phyloP scores from a whole-genome alignment of 2,888 invertebrate species.

The Hetaerina titia region DNA sequence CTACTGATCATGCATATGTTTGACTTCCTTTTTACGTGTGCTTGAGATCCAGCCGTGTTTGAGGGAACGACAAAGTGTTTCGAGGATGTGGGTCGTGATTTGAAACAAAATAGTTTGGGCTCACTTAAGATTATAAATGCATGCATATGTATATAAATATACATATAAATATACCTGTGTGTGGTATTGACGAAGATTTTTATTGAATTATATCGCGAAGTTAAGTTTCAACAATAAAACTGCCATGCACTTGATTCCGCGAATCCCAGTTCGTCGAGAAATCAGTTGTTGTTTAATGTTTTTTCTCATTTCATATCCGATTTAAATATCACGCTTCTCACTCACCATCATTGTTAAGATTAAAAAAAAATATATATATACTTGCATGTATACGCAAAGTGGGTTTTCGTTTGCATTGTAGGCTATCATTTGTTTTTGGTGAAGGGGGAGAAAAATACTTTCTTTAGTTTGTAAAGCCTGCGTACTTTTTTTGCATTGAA shows the following conservation, averaged over 20 bases:
- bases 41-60: conserved; percentile 4
- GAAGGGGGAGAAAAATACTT: conserved; percentile 58
- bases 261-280: not conserved
- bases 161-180: not conserved
- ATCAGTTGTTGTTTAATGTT: conserved; percentile 35
- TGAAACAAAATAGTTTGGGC: not conserved
- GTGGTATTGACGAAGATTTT: conserved; percentile 26
- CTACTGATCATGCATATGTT: conserved; percentile 16
- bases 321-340: conserved; percentile 34
- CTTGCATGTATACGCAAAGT: not conserved
- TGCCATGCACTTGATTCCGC: conserved; percentile 50
- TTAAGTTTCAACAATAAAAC: not conserved
- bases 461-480: not conserved
- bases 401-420: conserved; percentile 50
- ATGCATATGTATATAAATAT: not conserved
- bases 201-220: conserved; percentile 13
- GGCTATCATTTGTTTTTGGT: conserved; percentile 12
- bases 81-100: not conserved
- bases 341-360: not conserved
- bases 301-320: not conserved
- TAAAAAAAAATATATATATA: conserved; percentile 18
- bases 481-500: conserved; percentile 39
- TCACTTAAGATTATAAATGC: not conserved
- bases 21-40: not conserved
- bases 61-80: not conserved